Percentiles rank a stretch among this genome's conserved stretches.
Evolutionary conservation across 2,888 invertebrate species (phyloP).

Genomic region (Oxyscelio sp.): DNA sequence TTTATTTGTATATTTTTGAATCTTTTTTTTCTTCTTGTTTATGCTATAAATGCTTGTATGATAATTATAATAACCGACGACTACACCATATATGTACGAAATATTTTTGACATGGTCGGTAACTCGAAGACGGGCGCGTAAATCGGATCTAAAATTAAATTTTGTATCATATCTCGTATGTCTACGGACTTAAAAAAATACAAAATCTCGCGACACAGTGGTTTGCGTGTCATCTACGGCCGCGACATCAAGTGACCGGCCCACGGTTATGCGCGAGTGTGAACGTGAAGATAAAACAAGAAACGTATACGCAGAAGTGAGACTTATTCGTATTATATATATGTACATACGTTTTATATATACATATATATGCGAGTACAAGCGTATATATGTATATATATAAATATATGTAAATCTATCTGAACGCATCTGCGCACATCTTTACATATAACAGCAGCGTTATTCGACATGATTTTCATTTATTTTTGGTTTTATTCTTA

Average conservation of each 20-base stretch:
- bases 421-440: slow-evolving; percentile 39
- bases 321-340: slow-evolving; percentile 53
- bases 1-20: background rate
- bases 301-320: slow-evolving; percentile 69
- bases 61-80: slow-evolving; percentile 60
- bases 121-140: slow-evolving; percentile 18
- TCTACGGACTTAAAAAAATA: slow-evolving; percentile 58
- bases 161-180: slow-evolving; percentile 48
- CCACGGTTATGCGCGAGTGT: slow-evolving; percentile 15
- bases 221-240: slow-evolving; percentile 32
- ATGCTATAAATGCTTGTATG: slow-evolving; percentile 59
- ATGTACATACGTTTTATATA: slow-evolving; percentile 34
- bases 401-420: slow-evolving; percentile 30
- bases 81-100: slow-evolving; percentile 55
- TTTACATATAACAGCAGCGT: slow-evolving; percentile 60
- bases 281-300: slow-evolving; percentile 46
- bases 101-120: slow-evolving; percentile 41
- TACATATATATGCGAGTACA: slow-evolving; percentile 23
- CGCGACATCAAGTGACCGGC: slow-evolving; percentile 26
- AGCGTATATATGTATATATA: slow-evolving; percentile 34
- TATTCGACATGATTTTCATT: slow-evolving; percentile 55
- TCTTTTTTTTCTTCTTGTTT: slow-evolving; percentile 26
- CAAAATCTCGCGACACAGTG: slow-evolving; percentile 53
- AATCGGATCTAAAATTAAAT: slow-evolving; percentile 39
- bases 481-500: slow-evolving; percentile 42